A percentile compares a stretch with the other conserved stretches of the same genome.
These are phyloP conservation scores for Ophion ellenae DNA, from an alignment of 2,888 invertebrate species.

Conservation along the genomic window DNA sequence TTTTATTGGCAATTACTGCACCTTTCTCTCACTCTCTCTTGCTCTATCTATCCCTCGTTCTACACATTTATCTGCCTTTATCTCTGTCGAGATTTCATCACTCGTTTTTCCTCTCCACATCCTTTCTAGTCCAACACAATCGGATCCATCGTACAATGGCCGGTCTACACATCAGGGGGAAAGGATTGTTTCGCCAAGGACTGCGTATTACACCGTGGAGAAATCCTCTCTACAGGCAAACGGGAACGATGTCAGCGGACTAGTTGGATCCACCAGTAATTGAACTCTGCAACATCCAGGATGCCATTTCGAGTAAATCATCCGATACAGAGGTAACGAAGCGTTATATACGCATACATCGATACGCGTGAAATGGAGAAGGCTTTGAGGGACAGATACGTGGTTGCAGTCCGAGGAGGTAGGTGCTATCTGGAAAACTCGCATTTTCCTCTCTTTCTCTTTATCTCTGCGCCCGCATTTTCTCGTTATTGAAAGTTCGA, in stretches of 20 bases:
- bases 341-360: slow-evolving; percentile 6
- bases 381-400: slow-evolving; percentile 40
- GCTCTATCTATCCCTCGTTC: background rate
- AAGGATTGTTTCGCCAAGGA: slow-evolving; percentile 55
- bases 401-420: slow-evolving; percentile 38
- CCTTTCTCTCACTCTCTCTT: background rate
- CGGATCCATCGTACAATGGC: slow-evolving; percentile 31
- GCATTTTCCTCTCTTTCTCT: slow-evolving; percentile 36
- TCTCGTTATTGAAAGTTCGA: slow-evolving; percentile 26
- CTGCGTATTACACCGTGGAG: slow-evolving; percentile 1
- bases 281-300: slow-evolving; percentile 50
- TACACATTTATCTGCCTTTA: background rate
- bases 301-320: slow-evolving; percentile 61
- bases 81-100: slow-evolving; percentile 1
- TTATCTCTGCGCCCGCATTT: slow-evolving; percentile 28
- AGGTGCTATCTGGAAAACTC: slow-evolving; percentile 45
- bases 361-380: slow-evolving; percentile 41
- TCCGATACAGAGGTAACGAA: slow-evolving; percentile 58
- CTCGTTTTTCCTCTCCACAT: slow-evolving; percentile 23
- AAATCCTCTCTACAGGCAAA: slow-evolving; percentile 30
- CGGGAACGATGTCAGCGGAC: slow-evolving; percentile 10
- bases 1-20: slow-evolving; percentile 24
- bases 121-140: slow-evolving; percentile 31
- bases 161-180: slow-evolving; percentile 37
- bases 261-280: slow-evolving; percentile 38